Evolutionary conservation across 1,140 invertebrate genomes (phyloP).

Genomic region (Calephelis nemesis): DNA sequence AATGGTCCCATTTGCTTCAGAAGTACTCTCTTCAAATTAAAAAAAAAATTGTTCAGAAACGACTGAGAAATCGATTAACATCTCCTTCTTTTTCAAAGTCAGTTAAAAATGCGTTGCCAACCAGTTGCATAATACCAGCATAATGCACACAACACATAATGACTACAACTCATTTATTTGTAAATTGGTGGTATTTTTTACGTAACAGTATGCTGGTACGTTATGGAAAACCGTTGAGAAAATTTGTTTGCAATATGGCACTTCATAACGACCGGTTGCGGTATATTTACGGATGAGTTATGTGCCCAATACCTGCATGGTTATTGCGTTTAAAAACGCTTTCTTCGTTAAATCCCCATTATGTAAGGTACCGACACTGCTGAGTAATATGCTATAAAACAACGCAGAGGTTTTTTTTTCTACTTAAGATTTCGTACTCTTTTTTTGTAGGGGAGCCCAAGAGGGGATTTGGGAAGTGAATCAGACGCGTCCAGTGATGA

Average conservation of each 20-base stretch:
- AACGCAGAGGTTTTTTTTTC: background rate
- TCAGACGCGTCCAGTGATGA: no score
- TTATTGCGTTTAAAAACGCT: conserved; percentile 44
- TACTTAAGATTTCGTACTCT: no score
- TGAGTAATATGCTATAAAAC: conserved; percentile 7
- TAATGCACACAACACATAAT: background rate
- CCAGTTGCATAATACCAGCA: no score
- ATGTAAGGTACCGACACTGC: conserved; percentile 27
- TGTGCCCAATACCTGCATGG: conserved; percentile 36
- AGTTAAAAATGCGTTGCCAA: no score
- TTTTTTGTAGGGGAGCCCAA: no score
- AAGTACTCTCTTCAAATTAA: no score
- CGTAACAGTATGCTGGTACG: conserved; percentile 1
- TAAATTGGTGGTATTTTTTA: conserved; percentile 3
- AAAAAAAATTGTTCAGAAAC: no score
- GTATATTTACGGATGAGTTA: conserved; percentile 25
- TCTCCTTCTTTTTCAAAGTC: no score
- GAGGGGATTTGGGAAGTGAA: no score
- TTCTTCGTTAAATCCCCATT: conserved; percentile 53
- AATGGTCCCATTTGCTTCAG: no score
- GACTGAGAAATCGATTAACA: no score
- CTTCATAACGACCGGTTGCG: conserved; percentile 15
- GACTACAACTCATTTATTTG: background rate
- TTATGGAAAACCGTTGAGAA: conserved; percentile 6
- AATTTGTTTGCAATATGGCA: conserved; percentile 22